Evolutionary conservation across 2,113 vertebrate species (phyloP), one percentile per base, ranked within the genome.

Genomic region (Andinoacara biseriatus): DNA sequence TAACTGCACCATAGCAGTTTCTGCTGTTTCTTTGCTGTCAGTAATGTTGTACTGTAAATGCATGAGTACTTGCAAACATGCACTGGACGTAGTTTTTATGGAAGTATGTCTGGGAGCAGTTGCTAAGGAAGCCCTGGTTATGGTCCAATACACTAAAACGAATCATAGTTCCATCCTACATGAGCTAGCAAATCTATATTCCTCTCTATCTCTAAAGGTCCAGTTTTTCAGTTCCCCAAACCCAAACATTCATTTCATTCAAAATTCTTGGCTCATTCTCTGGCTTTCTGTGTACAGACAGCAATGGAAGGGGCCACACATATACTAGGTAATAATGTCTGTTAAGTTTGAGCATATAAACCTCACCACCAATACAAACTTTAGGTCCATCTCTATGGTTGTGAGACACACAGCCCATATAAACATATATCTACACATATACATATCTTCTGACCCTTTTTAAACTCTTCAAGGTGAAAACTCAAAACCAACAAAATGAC

Each of bases 401-500:
- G 85, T 74, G 88, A 89, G 82, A 90, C 84, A 78, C 88, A 81
- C 83, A 82, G 87, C 90, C 90, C 87, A 86, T 92, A 93, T 94
- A 91, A 93, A 94, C 93, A 92, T 78, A 87, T 91, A 93, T 94
- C 89, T 93, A 93, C 91, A 94, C 91, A 90, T 91, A 74, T 93
- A 93, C 91, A 91, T 80, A 65, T 74, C 83, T 40, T 89, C 62
- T 86, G 83, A 85, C 76, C 85, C 87, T 69, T 87, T 90, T 89
- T 80, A 90, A 89, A 89, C 80, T 89, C 83, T 89, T 90, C 52
- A 81, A 80, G 76, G 86, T 91, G 82, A 83, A 83, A 93, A 87
- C 75, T 81, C 59, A 87, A 87, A 92, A 85, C 54, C 26, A 87
- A 90, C 29, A 87, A 90, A 92, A 93, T 82, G 81, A 94, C 86